Evolutionary conservation across 2,113 vertebrate genomes (phyloP).

Genomic region (Eclectus roratus): DNA sequence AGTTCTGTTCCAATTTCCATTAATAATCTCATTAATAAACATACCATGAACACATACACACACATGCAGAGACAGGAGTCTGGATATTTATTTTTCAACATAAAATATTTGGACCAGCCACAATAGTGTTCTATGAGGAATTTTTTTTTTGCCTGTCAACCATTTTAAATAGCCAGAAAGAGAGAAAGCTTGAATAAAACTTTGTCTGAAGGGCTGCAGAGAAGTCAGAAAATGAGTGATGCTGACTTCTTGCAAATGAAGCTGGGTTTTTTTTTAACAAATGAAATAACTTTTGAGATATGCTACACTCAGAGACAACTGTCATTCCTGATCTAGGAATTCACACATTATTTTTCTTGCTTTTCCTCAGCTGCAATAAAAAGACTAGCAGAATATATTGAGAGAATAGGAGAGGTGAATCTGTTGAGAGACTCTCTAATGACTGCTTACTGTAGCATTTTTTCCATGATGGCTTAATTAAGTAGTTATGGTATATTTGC

Average conservation of each 20-base stretch:
- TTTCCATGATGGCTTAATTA: slow-evolving; percentile 58
- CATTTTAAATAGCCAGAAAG: neutral
- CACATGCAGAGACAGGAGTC: neutral
- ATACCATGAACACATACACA: neutral
- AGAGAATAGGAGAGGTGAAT: slow-evolving; percentile 14
- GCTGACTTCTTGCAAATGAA: neutral
- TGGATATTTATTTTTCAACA: neutral
- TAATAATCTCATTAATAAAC: neutral
- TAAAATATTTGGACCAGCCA: neutral
- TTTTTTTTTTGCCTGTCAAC: neutral
- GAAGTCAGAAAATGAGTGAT: neutral
- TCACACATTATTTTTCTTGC: neutral
- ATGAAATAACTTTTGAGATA: neutral
- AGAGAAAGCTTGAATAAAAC: neutral
- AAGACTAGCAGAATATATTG: neutral
- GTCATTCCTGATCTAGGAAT: neutral
- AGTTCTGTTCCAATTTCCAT: neutral
- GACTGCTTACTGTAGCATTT: slow-evolving; percentile 28
- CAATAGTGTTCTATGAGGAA: neutral
- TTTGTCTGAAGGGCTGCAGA: neutral
- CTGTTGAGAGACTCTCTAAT: neutral
- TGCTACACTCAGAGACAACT: neutral
- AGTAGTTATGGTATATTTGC: slow-evolving; percentile 12
- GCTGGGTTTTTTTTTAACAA: neutral
- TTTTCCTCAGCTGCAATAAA: slow-evolving; percentile 4